Evolutionary conservation across 2,113 vertebrate genomes (phyloP).

Genomic region (Circaetus cinerascens): DNA sequence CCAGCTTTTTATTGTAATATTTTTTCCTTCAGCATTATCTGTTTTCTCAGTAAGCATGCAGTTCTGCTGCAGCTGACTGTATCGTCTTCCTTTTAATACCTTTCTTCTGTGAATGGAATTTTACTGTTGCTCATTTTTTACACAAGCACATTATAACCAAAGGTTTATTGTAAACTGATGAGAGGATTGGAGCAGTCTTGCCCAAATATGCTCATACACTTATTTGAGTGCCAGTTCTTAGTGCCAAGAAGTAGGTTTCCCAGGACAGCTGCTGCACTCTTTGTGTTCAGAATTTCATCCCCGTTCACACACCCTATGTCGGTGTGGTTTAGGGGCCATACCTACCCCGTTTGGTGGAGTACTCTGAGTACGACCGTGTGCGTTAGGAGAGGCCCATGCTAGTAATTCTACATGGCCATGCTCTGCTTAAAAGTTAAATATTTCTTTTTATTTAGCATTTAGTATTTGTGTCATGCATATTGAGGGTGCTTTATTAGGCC

Average conservation of each 20-base stretch:
- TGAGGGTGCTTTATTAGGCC: neutral
- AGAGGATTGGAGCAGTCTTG: neutral
- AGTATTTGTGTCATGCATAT: neutral
- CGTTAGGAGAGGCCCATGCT: neutral
- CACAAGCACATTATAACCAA: neutral
- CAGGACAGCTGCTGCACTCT: neutral
- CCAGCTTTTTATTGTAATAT: neutral
- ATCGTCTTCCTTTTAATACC: neutral
- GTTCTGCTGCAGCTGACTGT: neutral
- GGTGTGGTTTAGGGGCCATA: neutral
- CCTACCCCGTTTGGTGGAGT: rapidly evolving
- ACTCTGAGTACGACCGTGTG: neutral
- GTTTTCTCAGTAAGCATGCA: neutral
- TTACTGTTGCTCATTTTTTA: neutral
- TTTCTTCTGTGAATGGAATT: neutral
- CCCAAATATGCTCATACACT: neutral
- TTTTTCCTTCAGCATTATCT: neutral
- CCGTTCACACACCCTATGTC: rapidly evolving
- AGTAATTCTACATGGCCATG: rapidly evolving
- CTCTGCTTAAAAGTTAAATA: neutral
- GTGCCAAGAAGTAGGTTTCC: neutral
- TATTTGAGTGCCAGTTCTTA: neutral
- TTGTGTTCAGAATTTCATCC: neutral
- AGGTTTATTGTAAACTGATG: neutral
- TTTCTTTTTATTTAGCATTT: neutral